phyloP scores from a whole-genome alignment of 2,888 invertebrate genomes.

The Campoplex nolae region DNA sequence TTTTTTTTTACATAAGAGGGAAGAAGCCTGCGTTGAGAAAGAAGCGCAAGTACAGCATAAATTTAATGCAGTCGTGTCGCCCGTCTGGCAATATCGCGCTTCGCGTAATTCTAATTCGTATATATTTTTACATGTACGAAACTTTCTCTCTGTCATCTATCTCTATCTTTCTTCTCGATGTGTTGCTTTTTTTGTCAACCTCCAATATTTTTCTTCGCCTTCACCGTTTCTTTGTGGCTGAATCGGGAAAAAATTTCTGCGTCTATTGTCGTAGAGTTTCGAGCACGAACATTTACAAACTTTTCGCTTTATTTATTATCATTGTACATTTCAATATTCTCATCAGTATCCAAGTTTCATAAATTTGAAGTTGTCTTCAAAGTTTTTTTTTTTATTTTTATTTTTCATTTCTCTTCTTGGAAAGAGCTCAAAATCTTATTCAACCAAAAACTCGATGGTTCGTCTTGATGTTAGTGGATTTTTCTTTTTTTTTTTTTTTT shows the following conservation, averaged over 20 bases:
- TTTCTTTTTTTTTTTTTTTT: no score
- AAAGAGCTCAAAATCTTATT: neutral
- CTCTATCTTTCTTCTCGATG: neutral
- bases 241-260: neutral
- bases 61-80: slow-evolving; percentile 50
- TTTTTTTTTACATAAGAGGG: slow-evolving; percentile 13
- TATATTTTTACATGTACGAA: slow-evolving; percentile 1
- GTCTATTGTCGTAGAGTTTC: neutral
- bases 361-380: neutral
- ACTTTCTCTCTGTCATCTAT: neutral
- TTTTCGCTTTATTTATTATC: neutral
- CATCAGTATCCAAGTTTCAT: neutral
- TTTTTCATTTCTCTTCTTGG: neutral
- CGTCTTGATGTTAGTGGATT: neutral
- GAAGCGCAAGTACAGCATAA: slow-evolving; percentile 46
- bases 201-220: neutral
- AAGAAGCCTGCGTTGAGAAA: slow-evolving; percentile 33
- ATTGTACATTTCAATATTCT: neutral
- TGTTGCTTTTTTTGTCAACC: neutral
- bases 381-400: neutral
- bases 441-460: neutral
- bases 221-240: neutral
- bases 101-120: slow-evolving; percentile 74
- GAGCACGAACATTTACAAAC: neutral
- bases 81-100: slow-evolving; percentile 66